phyloP scores from a whole-genome alignment of 2,113 vertebrate genomes.

The Mustela lutreola region DNA sequence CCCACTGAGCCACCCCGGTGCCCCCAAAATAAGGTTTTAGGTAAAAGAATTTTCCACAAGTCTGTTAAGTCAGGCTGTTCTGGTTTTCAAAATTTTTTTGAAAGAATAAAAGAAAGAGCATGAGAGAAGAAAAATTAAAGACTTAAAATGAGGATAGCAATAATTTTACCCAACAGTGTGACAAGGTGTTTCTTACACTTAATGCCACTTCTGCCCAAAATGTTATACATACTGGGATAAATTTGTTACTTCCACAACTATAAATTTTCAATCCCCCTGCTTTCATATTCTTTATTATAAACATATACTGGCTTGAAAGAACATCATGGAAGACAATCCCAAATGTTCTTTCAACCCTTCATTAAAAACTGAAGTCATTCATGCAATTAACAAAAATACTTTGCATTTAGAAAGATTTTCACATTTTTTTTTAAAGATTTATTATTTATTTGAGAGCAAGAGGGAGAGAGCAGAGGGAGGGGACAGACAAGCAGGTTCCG shows the following conservation, averaged over 20 bases:
- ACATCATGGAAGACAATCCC: neutral
- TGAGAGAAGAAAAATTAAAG: slow-evolving; percentile 31
- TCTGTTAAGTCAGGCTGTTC: neutral
- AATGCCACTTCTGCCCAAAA: neutral
- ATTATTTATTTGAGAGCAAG: neutral
- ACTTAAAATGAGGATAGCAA: neutral
- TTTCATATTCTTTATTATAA: slow-evolving; percentile 27
- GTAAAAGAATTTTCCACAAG: slow-evolving; percentile 24
- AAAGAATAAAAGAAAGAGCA: neutral
- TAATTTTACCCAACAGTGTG: neutral
- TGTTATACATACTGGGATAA: neutral
- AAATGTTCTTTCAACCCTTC: neutral
- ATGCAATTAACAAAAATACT: neutral
- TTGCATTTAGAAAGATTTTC: neutral
- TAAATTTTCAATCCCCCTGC: neutral
- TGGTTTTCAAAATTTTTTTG: slow-evolving; percentile 12
- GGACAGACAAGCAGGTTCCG: neutral
- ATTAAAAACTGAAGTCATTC: neutral
- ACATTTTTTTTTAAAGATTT: neutral
- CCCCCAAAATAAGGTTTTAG: neutral
- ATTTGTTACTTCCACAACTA: slow-evolving; percentile 2
- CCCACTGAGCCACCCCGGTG: too few relatives aligned
- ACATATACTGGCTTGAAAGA: neutral
- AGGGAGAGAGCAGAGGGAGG: neutral
- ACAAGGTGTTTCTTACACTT: neutral